Evolutionary conservation across 2,888 invertebrate species (phyloP).

Genomic region (Torymus auratus): DNA sequence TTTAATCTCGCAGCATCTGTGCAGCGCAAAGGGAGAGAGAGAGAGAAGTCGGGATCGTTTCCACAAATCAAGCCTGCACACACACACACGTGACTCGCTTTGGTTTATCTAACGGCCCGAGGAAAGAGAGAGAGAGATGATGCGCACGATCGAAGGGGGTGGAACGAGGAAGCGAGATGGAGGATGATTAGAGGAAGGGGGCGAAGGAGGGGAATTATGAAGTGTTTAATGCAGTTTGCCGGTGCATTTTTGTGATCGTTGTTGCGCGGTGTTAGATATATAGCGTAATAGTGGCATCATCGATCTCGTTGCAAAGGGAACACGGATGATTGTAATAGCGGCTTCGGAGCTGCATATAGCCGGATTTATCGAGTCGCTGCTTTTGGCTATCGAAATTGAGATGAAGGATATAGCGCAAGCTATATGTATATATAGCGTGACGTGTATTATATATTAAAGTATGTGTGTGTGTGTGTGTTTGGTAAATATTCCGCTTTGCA

Average conservation of each 20-base stretch:
- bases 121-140: conserved; percentile 44
- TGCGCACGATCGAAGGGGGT: conserved; percentile 46
- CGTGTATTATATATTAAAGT: too few species aligned
- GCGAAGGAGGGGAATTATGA: background rate
- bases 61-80: conserved; percentile 57
- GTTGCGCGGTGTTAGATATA: too few species aligned
- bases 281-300: too few species aligned
- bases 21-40: background rate
- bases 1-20: conserved; percentile 51
- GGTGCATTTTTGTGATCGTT: too few species aligned
- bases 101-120: conserved; percentile 44
- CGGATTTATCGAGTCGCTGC: too few species aligned
- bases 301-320: background rate
- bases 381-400: too few species aligned
- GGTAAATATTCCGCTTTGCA: too few species aligned
- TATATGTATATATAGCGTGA: too few species aligned
- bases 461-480: too few species aligned
- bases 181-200: conserved; percentile 49
- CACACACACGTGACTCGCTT: conserved; percentile 50
- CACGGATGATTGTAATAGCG: background rate
- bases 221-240: background rate
- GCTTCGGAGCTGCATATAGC: background rate
- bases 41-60: conserved; percentile 51
- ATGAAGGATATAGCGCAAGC: too few species aligned
- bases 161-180: conserved; percentile 51